phyloP scores from a whole-genome alignment of 2,888 invertebrate species.

The Andrena chrysosceles region DNA sequence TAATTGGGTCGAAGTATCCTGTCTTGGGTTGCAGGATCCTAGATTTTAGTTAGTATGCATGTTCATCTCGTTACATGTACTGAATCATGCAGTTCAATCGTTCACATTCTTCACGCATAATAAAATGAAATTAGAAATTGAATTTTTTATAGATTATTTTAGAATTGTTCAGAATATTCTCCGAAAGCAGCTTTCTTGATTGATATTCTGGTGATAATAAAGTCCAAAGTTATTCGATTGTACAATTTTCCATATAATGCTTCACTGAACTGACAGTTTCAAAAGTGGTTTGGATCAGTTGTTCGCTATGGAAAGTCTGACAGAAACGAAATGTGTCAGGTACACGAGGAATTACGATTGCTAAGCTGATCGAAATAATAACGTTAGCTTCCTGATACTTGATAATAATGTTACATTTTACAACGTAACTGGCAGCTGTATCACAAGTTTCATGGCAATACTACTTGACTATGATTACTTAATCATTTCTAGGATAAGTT shows the following conservation, averaged over 20 bases:
- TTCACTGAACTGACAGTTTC: too few relatives aligned
- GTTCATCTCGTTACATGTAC: too few relatives aligned
- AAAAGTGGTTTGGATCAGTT: too few relatives aligned
- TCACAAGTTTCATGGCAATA: slow-evolving; percentile 15
- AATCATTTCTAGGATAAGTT: not conserved
- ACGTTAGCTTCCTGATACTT: not conserved
- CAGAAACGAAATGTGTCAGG: not conserved
- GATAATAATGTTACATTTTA: slow-evolving; percentile 25
- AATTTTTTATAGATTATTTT: too few relatives aligned
- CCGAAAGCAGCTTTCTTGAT: too few relatives aligned
- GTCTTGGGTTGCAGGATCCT: not conserved
- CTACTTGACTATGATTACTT: slow-evolving; percentile 16
- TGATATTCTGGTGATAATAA: too few relatives aligned
- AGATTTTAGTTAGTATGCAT: not conserved
- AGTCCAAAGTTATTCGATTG: too few relatives aligned
- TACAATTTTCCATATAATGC: too few relatives aligned
- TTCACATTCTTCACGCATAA: too few relatives aligned
- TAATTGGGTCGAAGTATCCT: not conserved
- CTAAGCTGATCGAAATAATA: slow-evolving; percentile 8
- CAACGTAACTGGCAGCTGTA: not conserved
- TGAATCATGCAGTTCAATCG: too few relatives aligned
- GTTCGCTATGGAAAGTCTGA: not conserved
- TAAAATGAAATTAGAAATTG: too few relatives aligned
- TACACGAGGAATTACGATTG: slow-evolving; percentile 32
- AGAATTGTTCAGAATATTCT: too few relatives aligned